These are phyloP conservation scores for Arnoldichthys spilopterus DNA, from an alignment of 2,797 vertebrate species.

Conservation along the genomic window DNA sequence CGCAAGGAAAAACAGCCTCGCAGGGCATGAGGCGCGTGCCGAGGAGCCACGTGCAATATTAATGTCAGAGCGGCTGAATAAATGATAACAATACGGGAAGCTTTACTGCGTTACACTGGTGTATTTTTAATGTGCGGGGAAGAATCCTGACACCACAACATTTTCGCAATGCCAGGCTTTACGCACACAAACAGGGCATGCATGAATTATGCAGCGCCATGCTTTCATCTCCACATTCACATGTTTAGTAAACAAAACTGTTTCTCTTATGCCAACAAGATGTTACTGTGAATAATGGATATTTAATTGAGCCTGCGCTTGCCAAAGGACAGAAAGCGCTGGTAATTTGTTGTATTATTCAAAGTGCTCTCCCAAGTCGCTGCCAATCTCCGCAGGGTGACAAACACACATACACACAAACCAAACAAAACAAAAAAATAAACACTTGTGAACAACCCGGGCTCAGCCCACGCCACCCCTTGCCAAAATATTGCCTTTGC, in stretches of 20 bases:
- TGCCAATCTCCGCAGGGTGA: constrained; percentile 59
- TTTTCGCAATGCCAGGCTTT: constrained; percentile 68
- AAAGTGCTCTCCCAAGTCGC: constrained; percentile 52
- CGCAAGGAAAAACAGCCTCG: constrained; percentile 45
- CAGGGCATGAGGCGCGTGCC: constrained; percentile 38
- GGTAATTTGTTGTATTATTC: constrained; percentile 78
- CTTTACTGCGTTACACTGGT: constrained; percentile 69
- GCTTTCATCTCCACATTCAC: constrained; percentile 69
- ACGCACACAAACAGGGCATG: constrained; percentile 63
- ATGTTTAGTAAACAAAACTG: constrained; percentile 84
- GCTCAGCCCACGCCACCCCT: background rate
- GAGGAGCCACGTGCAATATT: constrained; percentile 78
- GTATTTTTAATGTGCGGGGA: constrained; percentile 82
- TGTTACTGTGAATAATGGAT: constrained; percentile 84
- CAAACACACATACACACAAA: constrained; percentile 67
- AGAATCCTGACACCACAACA: constrained; percentile 70
- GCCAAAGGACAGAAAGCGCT: constrained; percentile 62
- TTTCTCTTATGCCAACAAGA: constrained; percentile 76
- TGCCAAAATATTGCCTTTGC: constrained; percentile 58
- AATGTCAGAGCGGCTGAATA: constrained; percentile 75
- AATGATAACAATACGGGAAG: constrained; percentile 73
- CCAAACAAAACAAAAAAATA: constrained; percentile 56
- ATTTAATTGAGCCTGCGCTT: constrained; percentile 69
- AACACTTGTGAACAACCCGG: constrained; percentile 4
- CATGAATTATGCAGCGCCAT: constrained; percentile 78